Evolutionary conservation across 2,113 vertebrate genomes (phyloP).

Genomic region (Pipra filicauda): DNA sequence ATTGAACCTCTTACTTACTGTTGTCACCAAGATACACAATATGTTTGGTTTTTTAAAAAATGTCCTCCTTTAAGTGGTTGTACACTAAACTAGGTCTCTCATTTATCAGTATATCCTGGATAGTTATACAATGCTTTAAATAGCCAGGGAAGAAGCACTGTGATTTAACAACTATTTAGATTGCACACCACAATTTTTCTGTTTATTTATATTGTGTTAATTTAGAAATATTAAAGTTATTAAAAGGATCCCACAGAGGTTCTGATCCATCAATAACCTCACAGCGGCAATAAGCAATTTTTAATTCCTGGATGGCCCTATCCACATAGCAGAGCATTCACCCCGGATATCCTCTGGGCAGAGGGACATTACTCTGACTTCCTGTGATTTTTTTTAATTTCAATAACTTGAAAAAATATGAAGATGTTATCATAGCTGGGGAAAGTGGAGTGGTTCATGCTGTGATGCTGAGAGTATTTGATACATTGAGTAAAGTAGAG

Average conservation of each 20-base stretch:
- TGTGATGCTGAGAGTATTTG: background rate
- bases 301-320: background rate
- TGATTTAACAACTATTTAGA: background rate
- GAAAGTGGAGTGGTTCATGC: background rate
- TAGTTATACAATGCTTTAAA: background rate
- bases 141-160: background rate
- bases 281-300: background rate
- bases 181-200: background rate
- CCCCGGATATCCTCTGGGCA: background rate
- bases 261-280: background rate
- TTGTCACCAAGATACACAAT: background rate
- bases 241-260: background rate
- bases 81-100: background rate
- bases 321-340: background rate
- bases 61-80: background rate
- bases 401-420: background rate
- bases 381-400: background rate
- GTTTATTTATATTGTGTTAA: background rate
- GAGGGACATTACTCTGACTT: background rate
- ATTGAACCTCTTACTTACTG: background rate
- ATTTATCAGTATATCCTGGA: background rate
- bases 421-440: background rate
- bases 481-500: background rate
- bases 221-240: background rate
- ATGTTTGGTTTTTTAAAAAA: background rate